Base-by-base conservation (phyloP, 2,888 invertebrate species). In the Perizoma flavofasciatum region DNA sequence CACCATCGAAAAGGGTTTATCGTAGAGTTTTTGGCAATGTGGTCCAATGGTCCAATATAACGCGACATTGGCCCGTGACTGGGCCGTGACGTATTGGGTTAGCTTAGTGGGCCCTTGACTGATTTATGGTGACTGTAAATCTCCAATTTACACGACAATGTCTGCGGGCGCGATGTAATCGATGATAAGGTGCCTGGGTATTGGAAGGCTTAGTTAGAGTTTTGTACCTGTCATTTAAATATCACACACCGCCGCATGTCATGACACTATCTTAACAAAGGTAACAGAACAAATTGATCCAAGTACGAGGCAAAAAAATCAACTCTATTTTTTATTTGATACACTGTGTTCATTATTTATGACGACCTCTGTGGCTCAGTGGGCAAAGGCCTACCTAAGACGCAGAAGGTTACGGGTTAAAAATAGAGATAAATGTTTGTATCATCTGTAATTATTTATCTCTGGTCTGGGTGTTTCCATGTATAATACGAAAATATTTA, bases 111-210 rank as follows among this genome's bases (percentile, higher is more conserved):
- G 82, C 81, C 86, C 85, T 85, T 83, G 87, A 86, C 88, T 90
- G 90, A 92, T 92, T 91, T 91, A 92, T 88, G 75, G 85, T 79
- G 75, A 74, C 79, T 81, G 87, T 84, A 88, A 88, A 91, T 89
- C 89, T 88, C 85, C 88, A 86, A 89, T 89, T 90, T 89, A 89
- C 88, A 86, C 86, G 85, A 83, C 82, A 82, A 75, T 77, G 70
- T 75, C 73, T 74, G 72, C 70, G 71, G 73, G 71, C 71, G 72
- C 71, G 78, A 79, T 81, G 75, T 82, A 78, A 85, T 83, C 78
- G 75, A 71, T 74, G 82, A 82, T 85, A 81, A 79, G 74, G 66
- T 48, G 41, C 39, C 47, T 37, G 48, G 48, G 46, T 57, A 61
- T 57, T 57, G 53, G 44, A 56, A 35, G 56, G 58, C 43, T 62